Conservation (phyloP, 2,888 invertebrate species). For the Caenorhabditis afra region DNA sequence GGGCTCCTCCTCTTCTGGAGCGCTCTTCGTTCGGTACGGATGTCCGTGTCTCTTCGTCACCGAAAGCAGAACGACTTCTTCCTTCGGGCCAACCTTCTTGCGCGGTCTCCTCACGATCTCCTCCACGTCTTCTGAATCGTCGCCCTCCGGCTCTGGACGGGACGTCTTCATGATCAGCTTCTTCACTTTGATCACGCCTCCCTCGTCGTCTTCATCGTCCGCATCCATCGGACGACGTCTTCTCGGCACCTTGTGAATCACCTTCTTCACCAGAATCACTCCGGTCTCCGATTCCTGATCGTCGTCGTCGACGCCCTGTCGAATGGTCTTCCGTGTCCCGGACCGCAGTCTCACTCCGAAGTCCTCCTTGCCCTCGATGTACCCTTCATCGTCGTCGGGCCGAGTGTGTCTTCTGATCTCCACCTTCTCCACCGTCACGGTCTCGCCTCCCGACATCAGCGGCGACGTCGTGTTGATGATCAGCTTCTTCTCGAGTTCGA, state of each 20-base stretch:
- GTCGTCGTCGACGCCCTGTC: constrained; percentile 19
- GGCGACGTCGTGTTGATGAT: constrained; percentile 18
- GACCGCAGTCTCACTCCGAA: constrained; percentile 33
- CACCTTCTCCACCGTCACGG: constrained; percentile 26
- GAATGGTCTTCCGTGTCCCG: constrained; percentile 11
- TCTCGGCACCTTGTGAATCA: constrained; percentile 33
- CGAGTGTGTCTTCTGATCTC: constrained; percentile 21
- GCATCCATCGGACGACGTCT: constrained; percentile 13
- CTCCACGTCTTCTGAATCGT: constrained; percentile 40
- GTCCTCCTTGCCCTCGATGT: constrained; percentile 32
- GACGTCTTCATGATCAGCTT: constrained; percentile 34
- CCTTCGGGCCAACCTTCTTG: constrained; percentile 22
- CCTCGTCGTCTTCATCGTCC: constrained; percentile 25
- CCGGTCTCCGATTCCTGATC: constrained; percentile 33
- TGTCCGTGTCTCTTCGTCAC: constrained; percentile 41
- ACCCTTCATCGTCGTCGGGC: constrained; percentile 42
- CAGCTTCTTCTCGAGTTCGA: constrained; percentile 19
- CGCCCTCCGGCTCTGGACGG: constrained; percentile 20
- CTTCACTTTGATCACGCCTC: constrained; percentile 40
- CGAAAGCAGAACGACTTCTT: constrained; percentile 38
- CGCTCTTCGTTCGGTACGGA: constrained; percentile 15
- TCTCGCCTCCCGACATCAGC: constrained; percentile 22
- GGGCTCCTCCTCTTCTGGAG: constrained; percentile 25
- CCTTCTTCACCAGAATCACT: constrained; percentile 44
- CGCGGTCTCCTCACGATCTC: constrained; percentile 39